phyloP scores from a whole-genome alignment of 2,888 invertebrate genomes.

The Phasia obesa region DNA sequence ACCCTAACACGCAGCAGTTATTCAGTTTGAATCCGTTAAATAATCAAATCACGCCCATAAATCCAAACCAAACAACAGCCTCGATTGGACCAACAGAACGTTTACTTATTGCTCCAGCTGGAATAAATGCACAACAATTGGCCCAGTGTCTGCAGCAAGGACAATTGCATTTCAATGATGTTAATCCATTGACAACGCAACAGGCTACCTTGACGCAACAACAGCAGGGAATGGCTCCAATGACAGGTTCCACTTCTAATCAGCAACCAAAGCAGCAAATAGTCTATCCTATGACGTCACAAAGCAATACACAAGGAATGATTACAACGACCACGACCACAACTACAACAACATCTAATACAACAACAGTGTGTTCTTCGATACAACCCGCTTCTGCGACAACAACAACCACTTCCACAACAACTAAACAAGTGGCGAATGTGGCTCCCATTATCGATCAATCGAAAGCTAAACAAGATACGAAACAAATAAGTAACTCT shows the following conservation, averaged over 20 bases:
- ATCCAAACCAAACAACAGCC: constrained; percentile 81
- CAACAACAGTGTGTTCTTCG: constrained; percentile 74
- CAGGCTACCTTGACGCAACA: constrained; percentile 25
- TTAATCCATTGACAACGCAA: constrained; percentile 77
- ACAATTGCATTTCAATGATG: constrained; percentile 82
- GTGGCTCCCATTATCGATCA: constrained; percentile 82
- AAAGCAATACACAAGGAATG: constrained; percentile 76
- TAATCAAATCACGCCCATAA: constrained; percentile 82
- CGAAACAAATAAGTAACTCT: constrained; percentile 48
- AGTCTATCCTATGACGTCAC: constrained; percentile 77
- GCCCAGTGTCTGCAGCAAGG: constrained; percentile 82
- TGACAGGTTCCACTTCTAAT: constrained; percentile 3
- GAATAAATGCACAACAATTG: constrained; percentile 82
- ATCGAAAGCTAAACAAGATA: constrained; percentile 79
- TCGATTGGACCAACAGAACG: constrained; percentile 82
- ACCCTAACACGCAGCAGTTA: constrained; percentile 81
- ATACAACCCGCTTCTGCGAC: constrained; percentile 73
- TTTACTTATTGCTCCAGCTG: constrained; percentile 81
- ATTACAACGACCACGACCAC: constrained; percentile 74
- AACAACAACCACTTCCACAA: constrained; percentile 75
- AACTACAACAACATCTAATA: constrained; percentile 73
- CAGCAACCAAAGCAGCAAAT: constrained; percentile 81
- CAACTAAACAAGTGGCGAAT: constrained; percentile 81
- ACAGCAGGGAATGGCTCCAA: constrained; percentile 20
- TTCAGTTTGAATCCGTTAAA: constrained; percentile 82